Base-by-base conservation (phyloP, 2,113 vertebrate genomes). In the Procavia capensis region DNA sequence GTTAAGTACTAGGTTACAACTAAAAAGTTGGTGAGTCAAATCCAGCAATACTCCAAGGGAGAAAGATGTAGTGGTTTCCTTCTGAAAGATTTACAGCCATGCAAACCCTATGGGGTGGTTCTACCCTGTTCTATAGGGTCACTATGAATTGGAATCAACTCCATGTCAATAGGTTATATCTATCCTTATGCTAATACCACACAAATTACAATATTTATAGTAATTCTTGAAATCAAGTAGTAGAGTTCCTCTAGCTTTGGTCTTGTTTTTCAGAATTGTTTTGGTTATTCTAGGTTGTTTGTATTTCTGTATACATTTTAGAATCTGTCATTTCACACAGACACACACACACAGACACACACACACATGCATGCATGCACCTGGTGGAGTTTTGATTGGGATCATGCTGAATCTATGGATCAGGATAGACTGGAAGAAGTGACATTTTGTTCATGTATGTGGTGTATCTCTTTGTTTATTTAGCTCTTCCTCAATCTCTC, bases 231-330 rank as follows among this genome's bases (percentile, higher is more conserved):
- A 85, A 81, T 95, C 39, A 61, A 45, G 9, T 82, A 36, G 17
- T 27, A 59, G 39, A 43, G 74, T 24, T 57, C 59, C 43, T 87
- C 24, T 50, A 85, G 68, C 47, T 61, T 54, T 36, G 5, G 70
- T 47, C 68, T 7, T 63, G 27, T 50, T 85, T 76, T 92, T 75
- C 50, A 82, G 47, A 72, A 78, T 78, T 78, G 31, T 45, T 86
- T 90, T 93, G 34, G 20, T 14, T 86, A 27, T 43, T 91, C 24
- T 85, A 63, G 5, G 76, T 94, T 34, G 39, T 94, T 50, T 94
- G 24, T 25, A 83, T 72, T 93, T 83, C 76, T 29, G 34, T 29
- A 78, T 70, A 68, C 2, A 78, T 74, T 70, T 93, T 87, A 86
- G 61, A 83, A 72, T 57, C 81, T 72, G 59, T 64, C 34, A n/a